Percentiles rank a stretch among this genome's conserved stretches.
These are phyloP conservation scores for Myrmecobius fasciatus DNA, from an alignment of 2,113 vertebrate species.

Conservation along the genomic window DNA sequence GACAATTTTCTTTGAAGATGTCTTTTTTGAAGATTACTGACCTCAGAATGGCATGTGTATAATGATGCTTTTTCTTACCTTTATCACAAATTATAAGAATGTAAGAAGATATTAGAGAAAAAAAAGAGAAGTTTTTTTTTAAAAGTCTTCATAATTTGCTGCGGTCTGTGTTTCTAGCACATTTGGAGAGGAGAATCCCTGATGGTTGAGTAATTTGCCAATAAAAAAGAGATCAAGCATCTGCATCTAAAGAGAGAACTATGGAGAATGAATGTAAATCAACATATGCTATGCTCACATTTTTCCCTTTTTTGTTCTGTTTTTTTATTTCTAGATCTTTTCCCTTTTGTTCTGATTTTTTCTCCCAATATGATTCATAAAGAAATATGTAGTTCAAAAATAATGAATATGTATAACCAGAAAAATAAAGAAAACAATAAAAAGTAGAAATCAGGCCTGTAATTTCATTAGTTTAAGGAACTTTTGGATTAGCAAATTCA, in stretches of 20 bases:
- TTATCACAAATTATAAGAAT: conserved; percentile 44
- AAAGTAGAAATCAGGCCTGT: not conserved
- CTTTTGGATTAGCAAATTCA: not conserved
- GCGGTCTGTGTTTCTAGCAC: not conserved
- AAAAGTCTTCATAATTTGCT: conserved; percentile 23
- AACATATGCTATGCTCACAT: too few species aligned
- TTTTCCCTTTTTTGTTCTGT: too few species aligned
- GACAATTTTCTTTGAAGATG: conserved; percentile 30
- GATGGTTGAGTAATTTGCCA: not conserved
- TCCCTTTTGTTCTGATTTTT: too few species aligned
- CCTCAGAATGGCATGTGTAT: not conserved
- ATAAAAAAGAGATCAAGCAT: not conserved
- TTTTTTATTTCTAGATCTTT: too few species aligned
- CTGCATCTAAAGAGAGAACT: too few species aligned
- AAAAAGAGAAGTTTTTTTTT: not conserved
- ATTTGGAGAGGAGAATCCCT: not conserved
- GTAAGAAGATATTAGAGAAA: conserved; percentile 8
- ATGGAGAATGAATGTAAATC: too few species aligned
- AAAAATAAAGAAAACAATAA: too few species aligned
- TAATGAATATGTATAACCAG: too few species aligned
- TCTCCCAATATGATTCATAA: too few species aligned
- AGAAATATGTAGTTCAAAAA: too few species aligned
- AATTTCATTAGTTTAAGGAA: not conserved
- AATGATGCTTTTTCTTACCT: conserved; percentile 11
- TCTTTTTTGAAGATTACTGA: conserved; percentile 16